Percentiles rank a stretch among this genome's conserved stretches.
Conservation (phyloP, 2,797 vertebrate genomes). For the Catamblyrhynchus diadema region DNA sequence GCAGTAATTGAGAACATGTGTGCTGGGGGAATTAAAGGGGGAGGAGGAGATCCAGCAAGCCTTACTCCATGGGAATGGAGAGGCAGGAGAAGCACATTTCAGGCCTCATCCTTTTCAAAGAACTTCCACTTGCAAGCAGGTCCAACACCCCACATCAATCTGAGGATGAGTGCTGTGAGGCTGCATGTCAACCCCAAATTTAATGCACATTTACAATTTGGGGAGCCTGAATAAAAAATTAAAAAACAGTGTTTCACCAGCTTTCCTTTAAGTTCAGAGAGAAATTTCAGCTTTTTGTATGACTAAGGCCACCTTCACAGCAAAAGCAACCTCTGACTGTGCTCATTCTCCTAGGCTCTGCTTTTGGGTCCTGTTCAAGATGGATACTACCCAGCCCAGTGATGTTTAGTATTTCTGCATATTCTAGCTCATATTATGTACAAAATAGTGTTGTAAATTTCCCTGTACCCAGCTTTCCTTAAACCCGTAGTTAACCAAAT, state of each 20-base stretch:
- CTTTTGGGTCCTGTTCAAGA: not conserved
- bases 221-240: not conserved
- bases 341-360: not conserved
- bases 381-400: not conserved
- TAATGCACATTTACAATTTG: not conserved
- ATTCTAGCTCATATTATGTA: not conserved
- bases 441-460: not conserved
- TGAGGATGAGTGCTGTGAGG: not conserved
- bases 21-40: not conserved
- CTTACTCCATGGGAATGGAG: fast-evolving
- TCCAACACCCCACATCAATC: fast-evolving
- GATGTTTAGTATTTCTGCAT: not conserved
- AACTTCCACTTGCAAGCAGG: not conserved
- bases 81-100: not conserved
- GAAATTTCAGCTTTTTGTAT: not conserved
- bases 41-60: not conserved
- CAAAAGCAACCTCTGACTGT: not conserved
- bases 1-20: constrained; percentile 47
- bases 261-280: not conserved
- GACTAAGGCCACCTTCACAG: not conserved
- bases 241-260: not conserved
- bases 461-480: not conserved
- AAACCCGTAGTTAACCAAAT: not conserved
- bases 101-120: not conserved
- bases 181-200: not conserved